A percentile compares a stretch with the other conserved stretches of the same genome.
Evolutionary conservation across 1,140 invertebrate species (phyloP).

Genomic region (Pseudomyrmex gracilis): DNA sequence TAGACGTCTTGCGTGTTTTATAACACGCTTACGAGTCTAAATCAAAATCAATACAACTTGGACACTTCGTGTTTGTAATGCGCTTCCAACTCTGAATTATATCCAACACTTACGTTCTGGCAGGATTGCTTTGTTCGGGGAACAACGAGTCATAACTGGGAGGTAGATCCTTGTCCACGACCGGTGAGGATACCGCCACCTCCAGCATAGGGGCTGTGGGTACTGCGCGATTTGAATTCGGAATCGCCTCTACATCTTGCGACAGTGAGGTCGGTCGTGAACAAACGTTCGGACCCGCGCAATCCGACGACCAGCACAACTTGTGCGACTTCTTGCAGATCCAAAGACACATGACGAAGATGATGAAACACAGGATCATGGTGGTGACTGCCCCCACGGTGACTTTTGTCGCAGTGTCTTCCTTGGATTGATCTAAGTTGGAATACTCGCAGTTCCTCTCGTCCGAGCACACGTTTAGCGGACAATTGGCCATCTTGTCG

Average conservation of each 20-base stretch:
- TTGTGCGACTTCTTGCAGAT: constrained; percentile 80
- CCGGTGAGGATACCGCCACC: constrained; percentile 74
- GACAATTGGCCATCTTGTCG: constrained; percentile 81
- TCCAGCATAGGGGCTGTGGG: constrained; percentile 81
- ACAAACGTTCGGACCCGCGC: constrained; percentile 75
- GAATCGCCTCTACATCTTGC: constrained; percentile 40
- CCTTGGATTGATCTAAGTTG: constrained; percentile 60
- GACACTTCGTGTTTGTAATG: constrained; percentile 56
- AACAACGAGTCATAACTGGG: constrained; percentile 84
- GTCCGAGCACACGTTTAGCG: constrained; percentile 75
- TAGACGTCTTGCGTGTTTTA: constrained; percentile 69
- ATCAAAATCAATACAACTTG: constrained; percentile 63
- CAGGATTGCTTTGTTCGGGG: constrained; percentile 77
- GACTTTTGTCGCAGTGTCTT: constrained; percentile 80
- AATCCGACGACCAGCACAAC: constrained; percentile 83
- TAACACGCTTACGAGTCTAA: constrained; percentile 13
- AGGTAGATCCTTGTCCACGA: constrained; percentile 82
- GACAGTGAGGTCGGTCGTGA: constrained; percentile 47
- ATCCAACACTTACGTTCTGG: constrained; percentile 68
- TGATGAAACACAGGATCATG: constrained; percentile 80
- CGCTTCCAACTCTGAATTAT: constrained; percentile 18
- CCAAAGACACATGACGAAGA: constrained; percentile 82
- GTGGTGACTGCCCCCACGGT: constrained; percentile 82
- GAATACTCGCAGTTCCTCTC: constrained; percentile 74
- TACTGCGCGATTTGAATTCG: constrained; percentile 64